phyloP scores from a whole-genome alignment of 1,140 invertebrate genomes.

The Drosophila orosa region DNA sequence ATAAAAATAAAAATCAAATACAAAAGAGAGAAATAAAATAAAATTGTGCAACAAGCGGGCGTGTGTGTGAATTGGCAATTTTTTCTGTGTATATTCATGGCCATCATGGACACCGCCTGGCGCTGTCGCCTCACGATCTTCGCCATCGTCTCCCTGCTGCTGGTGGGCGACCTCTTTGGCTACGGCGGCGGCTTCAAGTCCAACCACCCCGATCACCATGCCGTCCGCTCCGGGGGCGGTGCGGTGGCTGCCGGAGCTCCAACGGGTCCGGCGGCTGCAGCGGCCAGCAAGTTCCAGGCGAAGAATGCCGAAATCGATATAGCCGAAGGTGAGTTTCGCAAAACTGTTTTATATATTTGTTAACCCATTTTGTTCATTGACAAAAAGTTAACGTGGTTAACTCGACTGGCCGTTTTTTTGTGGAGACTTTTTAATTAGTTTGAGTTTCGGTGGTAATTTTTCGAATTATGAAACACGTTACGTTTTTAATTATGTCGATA shows the following conservation, averaged over 20 bases:
- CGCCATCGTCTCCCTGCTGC: conserved; percentile 67
- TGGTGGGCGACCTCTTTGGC: conserved; percentile 80
- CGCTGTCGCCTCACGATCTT: conserved; percentile 81
- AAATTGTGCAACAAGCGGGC: conserved; percentile 27
- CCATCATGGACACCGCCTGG: conserved; percentile 79
- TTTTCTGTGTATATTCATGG: conserved; percentile 35
- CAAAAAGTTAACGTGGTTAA: conserved; percentile 11
- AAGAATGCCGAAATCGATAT: conserved; percentile 83
- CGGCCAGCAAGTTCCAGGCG: conserved; percentile 77
- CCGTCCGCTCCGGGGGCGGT: conserved; percentile 37
- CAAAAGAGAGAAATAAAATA: background rate
- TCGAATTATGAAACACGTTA: background rate
- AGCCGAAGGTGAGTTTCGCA: conserved; percentile 77
- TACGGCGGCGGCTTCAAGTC: conserved; percentile 77
- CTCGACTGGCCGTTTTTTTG: conserved; percentile 1
- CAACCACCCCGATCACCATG: conserved; percentile 57
- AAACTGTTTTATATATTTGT: conserved; percentile 13
- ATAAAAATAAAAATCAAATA: background rate
- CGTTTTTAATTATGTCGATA: background rate
- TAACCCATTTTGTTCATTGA: conserved; percentile 25
- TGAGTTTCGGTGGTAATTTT: background rate
- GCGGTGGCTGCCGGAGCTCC: conserved; percentile 49
- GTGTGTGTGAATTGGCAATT: conserved; percentile 31
- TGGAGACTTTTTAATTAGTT: conserved; percentile 1
- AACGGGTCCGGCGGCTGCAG: conserved; percentile 66